Conservation (phyloP, 2,113 vertebrate genomes). For the Epinephelus fuscoguttatus region DNA sequence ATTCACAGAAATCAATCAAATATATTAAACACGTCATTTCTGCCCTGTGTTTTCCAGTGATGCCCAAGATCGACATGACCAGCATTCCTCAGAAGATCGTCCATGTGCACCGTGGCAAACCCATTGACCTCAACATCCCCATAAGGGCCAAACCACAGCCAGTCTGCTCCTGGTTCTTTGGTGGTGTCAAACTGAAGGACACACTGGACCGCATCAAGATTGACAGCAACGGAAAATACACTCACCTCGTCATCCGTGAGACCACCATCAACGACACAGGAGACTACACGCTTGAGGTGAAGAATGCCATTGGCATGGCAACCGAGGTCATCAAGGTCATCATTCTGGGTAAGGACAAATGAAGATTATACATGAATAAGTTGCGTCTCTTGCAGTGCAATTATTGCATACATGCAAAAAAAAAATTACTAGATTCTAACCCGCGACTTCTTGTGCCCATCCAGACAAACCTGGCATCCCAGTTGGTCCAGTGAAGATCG, state of each 20-base stretch:
- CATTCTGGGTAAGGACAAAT: conserved; percentile 91
- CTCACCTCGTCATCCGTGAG: conserved; percentile 92
- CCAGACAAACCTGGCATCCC: conserved; percentile 96
- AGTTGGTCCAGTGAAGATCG: conserved; percentile 91
- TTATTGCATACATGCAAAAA: neutral
- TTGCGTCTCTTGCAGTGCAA: neutral
- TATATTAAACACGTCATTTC: neutral
- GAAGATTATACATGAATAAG: neutral
- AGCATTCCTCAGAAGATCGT: conserved; percentile 95
- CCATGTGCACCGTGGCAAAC: conserved; percentile 91
- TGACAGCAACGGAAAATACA: conserved; percentile 89
- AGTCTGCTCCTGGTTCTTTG: conserved; percentile 92
- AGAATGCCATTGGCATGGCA: conserved; percentile 90
- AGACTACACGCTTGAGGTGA: conserved; percentile 92
- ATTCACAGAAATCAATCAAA: neutral
- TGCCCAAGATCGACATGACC: conserved; percentile 93
- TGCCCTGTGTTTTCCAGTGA: conserved; percentile 80
- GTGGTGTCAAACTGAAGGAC: conserved; percentile 92
- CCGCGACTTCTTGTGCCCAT: neutral
- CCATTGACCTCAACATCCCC: conserved; percentile 92
- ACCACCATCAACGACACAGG: conserved; percentile 96
- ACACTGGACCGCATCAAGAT: conserved; percentile 93
- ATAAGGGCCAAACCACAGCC: conserved; percentile 92
- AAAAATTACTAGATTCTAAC: neutral
- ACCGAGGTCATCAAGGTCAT: conserved; percentile 93